phyloP scores from a whole-genome alignment of 2,113 vertebrate species.

The Chloropsis cyanopogon region DNA sequence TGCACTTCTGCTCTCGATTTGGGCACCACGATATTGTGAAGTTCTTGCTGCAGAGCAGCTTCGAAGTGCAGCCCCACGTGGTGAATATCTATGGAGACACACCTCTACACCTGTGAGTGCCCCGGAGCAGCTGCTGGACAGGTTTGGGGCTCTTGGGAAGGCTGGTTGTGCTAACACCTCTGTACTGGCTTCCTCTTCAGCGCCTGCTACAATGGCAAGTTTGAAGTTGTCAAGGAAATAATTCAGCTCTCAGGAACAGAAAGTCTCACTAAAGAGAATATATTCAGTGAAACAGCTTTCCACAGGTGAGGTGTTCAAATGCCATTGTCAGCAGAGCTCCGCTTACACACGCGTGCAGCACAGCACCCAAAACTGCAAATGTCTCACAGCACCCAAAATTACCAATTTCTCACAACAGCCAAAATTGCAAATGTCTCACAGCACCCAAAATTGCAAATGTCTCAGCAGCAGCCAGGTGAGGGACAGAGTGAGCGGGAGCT shows the following conservation, averaged over 20 bases:
- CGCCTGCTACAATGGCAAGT: slow-evolving; percentile 90
- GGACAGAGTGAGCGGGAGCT: background rate
- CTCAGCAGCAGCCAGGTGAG: background rate
- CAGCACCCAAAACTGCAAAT: fast-evolving
- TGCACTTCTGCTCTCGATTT: slow-evolving; percentile 92
- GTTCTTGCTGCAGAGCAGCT: slow-evolving; percentile 83
- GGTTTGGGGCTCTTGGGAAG: fast-evolving
- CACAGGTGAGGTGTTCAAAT: slow-evolving; percentile 79
- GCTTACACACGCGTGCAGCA: fast-evolving
- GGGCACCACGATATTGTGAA: slow-evolving; percentile 84
- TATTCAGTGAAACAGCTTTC: slow-evolving; percentile 94
- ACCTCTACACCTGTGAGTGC: slow-evolving; percentile 87
- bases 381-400: too few species aligned
- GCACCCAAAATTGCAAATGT: fast-evolving
- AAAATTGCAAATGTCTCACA: fast-evolving
- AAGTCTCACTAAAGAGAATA: slow-evolving; percentile 91
- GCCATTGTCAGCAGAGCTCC: background rate
- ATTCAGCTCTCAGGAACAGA: slow-evolving; percentile 87
- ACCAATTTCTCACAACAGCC: background rate
- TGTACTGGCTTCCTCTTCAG: slow-evolving; percentile 62
- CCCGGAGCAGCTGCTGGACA: fast-evolving
- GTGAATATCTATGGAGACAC: slow-evolving; percentile 96
- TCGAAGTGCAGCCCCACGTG: slow-evolving; percentile 83
- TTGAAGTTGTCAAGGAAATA: slow-evolving; percentile 85
- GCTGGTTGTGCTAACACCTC: background rate